Base-by-base conservation (phyloP, 2,888 invertebrate genomes). In the Ommatoiulus sabulosus region DNA sequence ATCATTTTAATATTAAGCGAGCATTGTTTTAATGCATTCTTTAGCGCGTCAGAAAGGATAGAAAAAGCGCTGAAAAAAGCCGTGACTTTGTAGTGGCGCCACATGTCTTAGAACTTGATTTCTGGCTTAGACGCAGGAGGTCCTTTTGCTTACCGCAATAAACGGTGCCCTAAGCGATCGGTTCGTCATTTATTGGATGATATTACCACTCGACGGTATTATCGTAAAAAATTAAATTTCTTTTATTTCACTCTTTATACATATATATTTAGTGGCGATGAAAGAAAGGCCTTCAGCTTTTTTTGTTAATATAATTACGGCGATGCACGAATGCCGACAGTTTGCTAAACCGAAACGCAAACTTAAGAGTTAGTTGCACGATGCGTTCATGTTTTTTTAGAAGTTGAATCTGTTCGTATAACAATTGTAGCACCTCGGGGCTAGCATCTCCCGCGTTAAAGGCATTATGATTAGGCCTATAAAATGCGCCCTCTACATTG, bases 391-490 rank as follows among this genome's bases (percentile, higher is more conserved):
- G n/a, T 63, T 63, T n/a, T n/a, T 20, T 20, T 63, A 20, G n/a
- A 63, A 63, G 10, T 15, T 15, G 4, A 15, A 15, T 57, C 4
- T 57, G 63, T 12, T 20, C 20, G n/a, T 63, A 10, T 12, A 63
- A 63, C 63, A 63, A 63, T 63, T 63, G 63, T 63, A 63, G n/a
- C n/a, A 20, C 63, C 63, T 20, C n/a, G 20, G 63, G 63, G 63
- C 20, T 20, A 6, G n/a, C 20, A 63, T 63, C 63, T 20, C 63
- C 20, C 63, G 4, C 20, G n/a, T 63, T 20, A 15, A 63, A 63
- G 63, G 63, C 63, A 63, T 63, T 63, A 20, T 63, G 63, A 63
- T 63, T 63, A 63, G 63, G n/a, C 63, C 63, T 63, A 63, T 63
- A 63, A 63, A 63, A 63, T 52, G n/a, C n/a, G n/a, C n/a, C n/a